phyloP scores from a whole-genome alignment of 1,140 invertebrate genomes.

The Nymphalis io region DNA sequence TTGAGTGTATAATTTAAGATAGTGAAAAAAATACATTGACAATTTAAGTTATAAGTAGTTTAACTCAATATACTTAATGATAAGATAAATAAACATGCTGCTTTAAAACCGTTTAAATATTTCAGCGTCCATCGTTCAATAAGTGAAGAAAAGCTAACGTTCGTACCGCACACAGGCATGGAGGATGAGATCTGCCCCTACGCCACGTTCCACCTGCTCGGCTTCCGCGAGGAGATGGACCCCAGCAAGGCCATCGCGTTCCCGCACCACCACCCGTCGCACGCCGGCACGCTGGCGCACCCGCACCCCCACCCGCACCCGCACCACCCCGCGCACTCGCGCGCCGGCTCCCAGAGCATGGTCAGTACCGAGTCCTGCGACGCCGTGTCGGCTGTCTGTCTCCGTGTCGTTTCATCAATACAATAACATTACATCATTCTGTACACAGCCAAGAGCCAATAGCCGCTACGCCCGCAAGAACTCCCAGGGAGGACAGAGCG shows the following conservation, averaged over 20 bases:
- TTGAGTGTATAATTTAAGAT: too few relatives aligned
- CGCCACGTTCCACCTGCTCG: slow-evolving; percentile 95
- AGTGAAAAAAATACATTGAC: too few relatives aligned
- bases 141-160: not conserved
- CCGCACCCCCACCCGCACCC: slow-evolving; percentile 87
- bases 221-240: slow-evolving; percentile 97
- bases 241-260: slow-evolving; percentile 94
- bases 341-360: slow-evolving; percentile 93
- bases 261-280: slow-evolving; percentile 87
- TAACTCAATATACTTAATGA: too few relatives aligned
- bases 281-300: slow-evolving; percentile 90
- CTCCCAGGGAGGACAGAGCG: slow-evolving; percentile 84
- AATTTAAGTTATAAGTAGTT: not conserved
- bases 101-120: too few relatives aligned
- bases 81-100: too few relatives aligned
- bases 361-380: too few relatives aligned
- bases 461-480: slow-evolving; percentile 86
- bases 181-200: slow-evolving; percentile 97
- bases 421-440: not conserved
- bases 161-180: slow-evolving; percentile 84
- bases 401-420: not conserved
- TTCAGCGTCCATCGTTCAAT: not conserved
- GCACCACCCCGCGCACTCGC: slow-evolving; percentile 88
- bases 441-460: slow-evolving; percentile 72
- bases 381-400: too few relatives aligned